Evolutionary conservation across 2,888 invertebrate genomes (phyloP).

Genomic region (Linnaemya tessellans): DNA sequence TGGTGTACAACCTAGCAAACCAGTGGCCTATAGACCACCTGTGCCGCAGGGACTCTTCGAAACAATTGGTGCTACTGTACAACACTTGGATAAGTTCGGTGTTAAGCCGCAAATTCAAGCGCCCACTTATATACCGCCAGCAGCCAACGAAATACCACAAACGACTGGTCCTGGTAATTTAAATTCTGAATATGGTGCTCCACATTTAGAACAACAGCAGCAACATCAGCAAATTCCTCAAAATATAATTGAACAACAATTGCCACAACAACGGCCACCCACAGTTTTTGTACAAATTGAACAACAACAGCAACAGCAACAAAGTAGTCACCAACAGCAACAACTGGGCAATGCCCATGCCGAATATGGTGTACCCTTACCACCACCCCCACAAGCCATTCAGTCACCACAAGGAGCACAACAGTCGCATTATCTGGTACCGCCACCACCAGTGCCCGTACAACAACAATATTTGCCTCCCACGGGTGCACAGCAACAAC

Average conservation of each 20-base stretch:
- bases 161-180: constrained; percentile 72
- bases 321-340: constrained; percentile 49
- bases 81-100: constrained; percentile 86
- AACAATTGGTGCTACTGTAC: constrained; percentile 86
- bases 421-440: constrained; percentile 71
- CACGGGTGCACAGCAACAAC: constrained; percentile 59
- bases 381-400: constrained; percentile 69
- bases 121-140: constrained; percentile 87
- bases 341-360: constrained; percentile 59
- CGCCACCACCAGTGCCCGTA: constrained; percentile 63
- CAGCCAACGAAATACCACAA: constrained; percentile 84
- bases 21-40: constrained; percentile 89
- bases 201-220: constrained; percentile 52
- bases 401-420: constrained; percentile 44
- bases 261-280: constrained; percentile 75
- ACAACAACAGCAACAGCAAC: constrained; percentile 40
- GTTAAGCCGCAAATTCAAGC: constrained; percentile 84
- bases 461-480: constrained; percentile 73
- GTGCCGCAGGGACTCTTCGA: constrained; percentile 89
- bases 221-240: constrained; percentile 66
- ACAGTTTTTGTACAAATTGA: constrained; percentile 49
- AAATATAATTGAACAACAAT: constrained; percentile 77
- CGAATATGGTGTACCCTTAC: constrained; percentile 59
- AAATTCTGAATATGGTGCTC: constrained; percentile 74
- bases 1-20: constrained; percentile 83